A percentile compares a stretch with the other conserved stretches of the same genome.
Conservation (phyloP, 2,797 vertebrate species). For the Clarias pachynema region DNA sequence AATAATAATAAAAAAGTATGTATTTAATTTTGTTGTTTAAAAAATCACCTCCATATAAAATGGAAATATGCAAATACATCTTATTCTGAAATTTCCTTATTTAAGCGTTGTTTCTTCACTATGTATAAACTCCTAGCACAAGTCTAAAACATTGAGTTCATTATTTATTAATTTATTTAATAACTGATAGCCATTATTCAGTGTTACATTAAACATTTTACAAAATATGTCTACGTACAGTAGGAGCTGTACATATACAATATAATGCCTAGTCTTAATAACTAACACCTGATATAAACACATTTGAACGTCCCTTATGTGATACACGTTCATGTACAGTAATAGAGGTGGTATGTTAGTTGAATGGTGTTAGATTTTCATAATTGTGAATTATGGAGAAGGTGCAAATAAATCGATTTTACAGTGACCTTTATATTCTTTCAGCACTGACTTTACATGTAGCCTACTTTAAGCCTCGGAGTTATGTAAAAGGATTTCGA, state of each 20-base stretch:
- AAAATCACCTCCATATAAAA: neutral
- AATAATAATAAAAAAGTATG: neutral
- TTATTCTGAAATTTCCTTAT: neutral
- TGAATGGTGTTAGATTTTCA: neutral
- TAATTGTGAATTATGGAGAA: neutral
- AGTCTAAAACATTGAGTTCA: neutral
- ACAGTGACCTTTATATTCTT: neutral
- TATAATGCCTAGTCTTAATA: neutral
- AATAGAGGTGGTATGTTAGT: neutral
- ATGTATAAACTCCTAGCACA: neutral
- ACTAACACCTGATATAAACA: neutral
- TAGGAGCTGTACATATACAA: neutral
- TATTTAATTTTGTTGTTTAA: neutral
- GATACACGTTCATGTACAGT: neutral
- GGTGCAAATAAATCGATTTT: neutral
- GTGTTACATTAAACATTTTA: neutral
- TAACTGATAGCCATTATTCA: neutral
- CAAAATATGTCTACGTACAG: neutral
- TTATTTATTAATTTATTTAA: neutral
- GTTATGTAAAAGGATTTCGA: constrained; percentile 43
- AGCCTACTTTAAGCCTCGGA: constrained; percentile 29
- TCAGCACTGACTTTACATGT: neutral
- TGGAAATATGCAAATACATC: neutral
- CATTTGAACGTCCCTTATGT: neutral
- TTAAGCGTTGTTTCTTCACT: neutral